phyloP scores from a whole-genome alignment of 2,888 invertebrate genomes.

The Rhorus exstirpatorius region DNA sequence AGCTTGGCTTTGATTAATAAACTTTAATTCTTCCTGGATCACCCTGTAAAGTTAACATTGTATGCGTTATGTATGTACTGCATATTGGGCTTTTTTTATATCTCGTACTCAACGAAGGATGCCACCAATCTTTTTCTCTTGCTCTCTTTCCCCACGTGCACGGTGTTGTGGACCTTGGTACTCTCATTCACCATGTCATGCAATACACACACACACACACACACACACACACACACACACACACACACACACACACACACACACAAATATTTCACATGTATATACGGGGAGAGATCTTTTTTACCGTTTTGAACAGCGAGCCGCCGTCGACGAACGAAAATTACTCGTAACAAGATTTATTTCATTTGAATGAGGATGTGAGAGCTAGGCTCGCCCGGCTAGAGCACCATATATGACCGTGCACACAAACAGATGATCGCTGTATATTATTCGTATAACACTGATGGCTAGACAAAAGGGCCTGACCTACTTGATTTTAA shows the following conservation, averaged over 20 bases:
- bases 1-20: too few species aligned
- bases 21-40: not conserved
- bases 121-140: constrained; percentile 46
- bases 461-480: not conserved
- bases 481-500: not conserved
- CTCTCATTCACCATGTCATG: constrained; percentile 34
- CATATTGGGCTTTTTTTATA: constrained; percentile 40
- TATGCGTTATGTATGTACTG: not conserved
- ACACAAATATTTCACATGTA: too few species aligned
- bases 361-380: constrained; percentile 84
- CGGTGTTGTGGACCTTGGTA: constrained; percentile 15
- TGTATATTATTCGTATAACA: constrained; percentile 3
- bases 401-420: constrained; percentile 47
- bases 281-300: constrained; percentile 40
- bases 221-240: not conserved
- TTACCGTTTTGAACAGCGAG: constrained; percentile 66
- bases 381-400: constrained; percentile 76
- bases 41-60: not conserved
- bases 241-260: not conserved
- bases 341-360: constrained; percentile 84
- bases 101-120: constrained; percentile 47
- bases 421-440: constrained; percentile 22
- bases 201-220: not conserved
- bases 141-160: constrained; percentile 23
- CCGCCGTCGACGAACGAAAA: constrained; percentile 76